Conservation (phyloP, 2,888 invertebrate species). For the Drosophila flavopinicola region DNA sequence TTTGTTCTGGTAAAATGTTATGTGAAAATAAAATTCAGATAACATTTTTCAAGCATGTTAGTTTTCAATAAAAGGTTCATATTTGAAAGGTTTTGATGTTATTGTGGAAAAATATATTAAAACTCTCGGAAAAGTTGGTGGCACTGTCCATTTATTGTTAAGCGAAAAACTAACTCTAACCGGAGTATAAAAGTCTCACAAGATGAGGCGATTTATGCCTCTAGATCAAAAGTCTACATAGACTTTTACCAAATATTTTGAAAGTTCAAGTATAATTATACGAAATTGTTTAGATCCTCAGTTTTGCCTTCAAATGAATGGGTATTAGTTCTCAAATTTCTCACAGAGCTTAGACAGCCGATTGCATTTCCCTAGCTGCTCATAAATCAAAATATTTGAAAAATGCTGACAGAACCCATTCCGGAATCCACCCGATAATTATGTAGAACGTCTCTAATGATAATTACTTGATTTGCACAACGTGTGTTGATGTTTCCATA, state of each 20-base stretch:
- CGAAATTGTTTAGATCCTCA: not conserved
- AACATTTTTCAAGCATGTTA: too few species aligned
- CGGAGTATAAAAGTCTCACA: too few species aligned
- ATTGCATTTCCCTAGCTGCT: slow-evolving; percentile 28
- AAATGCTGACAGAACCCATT: slow-evolving; percentile 41
- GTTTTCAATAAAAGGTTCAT: too few species aligned
- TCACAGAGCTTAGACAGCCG: slow-evolving; percentile 37
- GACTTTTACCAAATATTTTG: too few species aligned
- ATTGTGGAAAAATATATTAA: too few species aligned
- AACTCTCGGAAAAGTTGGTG: too few species aligned
- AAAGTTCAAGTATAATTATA: not conserved
- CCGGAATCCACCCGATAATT: slow-evolving; percentile 61
- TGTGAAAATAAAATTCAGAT: not conserved
- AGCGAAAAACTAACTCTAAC: too few species aligned
- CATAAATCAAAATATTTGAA: slow-evolving; percentile 56
- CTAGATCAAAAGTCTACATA: too few species aligned
- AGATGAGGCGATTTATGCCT: too few species aligned
- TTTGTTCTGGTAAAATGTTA: not conserved
- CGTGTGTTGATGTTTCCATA: slow-evolving; percentile 76
- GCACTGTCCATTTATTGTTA: too few species aligned
- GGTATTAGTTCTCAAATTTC: slow-evolving; percentile 35
- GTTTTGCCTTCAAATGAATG: slow-evolving; percentile 1
- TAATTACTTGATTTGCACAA: slow-evolving; percentile 79
- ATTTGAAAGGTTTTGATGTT: too few species aligned
- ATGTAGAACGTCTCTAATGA: slow-evolving; percentile 64